phyloP scores from a whole-genome alignment of 1,140 invertebrate species.

The Cydia amplana region DNA sequence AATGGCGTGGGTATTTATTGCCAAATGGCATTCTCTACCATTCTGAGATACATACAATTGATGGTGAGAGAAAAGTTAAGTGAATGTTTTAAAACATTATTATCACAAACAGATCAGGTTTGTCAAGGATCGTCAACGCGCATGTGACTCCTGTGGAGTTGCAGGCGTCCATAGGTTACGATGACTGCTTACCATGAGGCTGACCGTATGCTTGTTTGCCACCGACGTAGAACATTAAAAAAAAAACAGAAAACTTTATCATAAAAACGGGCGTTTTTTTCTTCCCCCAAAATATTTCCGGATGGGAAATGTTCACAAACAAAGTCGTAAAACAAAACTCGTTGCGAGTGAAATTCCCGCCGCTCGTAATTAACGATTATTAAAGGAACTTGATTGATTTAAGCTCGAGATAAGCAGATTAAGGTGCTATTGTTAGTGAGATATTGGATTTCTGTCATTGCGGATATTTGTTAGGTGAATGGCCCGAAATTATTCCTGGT shows the following conservation, averaged over 20 bases:
- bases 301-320: too few relatives aligned
- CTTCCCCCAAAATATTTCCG: background rate
- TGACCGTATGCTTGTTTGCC: too few relatives aligned
- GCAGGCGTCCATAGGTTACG: too few relatives aligned
- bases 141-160: too few relatives aligned
- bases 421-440: background rate
- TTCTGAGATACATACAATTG: too few relatives aligned
- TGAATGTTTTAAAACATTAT: background rate
- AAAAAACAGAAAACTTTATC: background rate
- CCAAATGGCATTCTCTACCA: too few relatives aligned
- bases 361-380: conserved; percentile 16
- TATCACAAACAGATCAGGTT: background rate
- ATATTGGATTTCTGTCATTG: conserved; percentile 2
- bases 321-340: conserved; percentile 30
- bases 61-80: too few relatives aligned
- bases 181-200: too few relatives aligned
- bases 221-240: too few relatives aligned
- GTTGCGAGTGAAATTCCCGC: conserved; percentile 24
- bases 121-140: too few relatives aligned
- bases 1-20: too few relatives aligned
- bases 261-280: conserved; percentile 20
- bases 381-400: conserved; percentile 28
- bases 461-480: background rate
- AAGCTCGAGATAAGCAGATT: background rate
- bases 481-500: background rate